Percentiles rank a stretch among this genome's conserved stretches.
phyloP scores from a whole-genome alignment of 1,140 invertebrate species.

The Aphidius gifuensis region DNA sequence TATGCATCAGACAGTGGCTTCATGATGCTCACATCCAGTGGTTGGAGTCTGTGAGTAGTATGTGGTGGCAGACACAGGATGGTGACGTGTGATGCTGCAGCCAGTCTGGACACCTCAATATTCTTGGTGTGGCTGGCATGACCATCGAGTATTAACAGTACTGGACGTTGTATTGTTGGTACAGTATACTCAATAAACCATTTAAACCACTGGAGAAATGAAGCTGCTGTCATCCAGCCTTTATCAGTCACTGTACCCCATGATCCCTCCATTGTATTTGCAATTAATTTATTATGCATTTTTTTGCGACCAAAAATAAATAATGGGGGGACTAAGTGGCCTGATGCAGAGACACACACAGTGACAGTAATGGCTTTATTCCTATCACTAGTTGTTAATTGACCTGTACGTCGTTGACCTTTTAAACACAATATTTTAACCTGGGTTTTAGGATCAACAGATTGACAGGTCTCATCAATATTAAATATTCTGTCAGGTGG shows the following conservation, averaged over 20 bases:
- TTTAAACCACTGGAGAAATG: conserved; percentile 30
- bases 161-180: conserved; percentile 26
- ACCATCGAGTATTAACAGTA: conserved; percentile 35
- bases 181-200: conserved; percentile 27
- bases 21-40: conserved; percentile 48
- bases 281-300: neutral
- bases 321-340: conserved; percentile 37
- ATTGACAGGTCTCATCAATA: conserved; percentile 37
- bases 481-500: conserved; percentile 33
- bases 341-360: conserved; percentile 35
- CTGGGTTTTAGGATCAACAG: conserved; percentile 31
- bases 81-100: conserved; percentile 26
- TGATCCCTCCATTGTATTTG: neutral
- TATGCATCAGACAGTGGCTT: conserved; percentile 35
- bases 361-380: conserved; percentile 28
- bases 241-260: conserved; percentile 10
- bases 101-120: conserved; percentile 18
- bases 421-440: conserved; percentile 35
- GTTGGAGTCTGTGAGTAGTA: conserved; percentile 41
- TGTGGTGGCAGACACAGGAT: conserved; percentile 20
- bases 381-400: conserved; percentile 37
- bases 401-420: conserved; percentile 39
- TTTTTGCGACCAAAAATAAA: conserved; percentile 34
- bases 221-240: conserved; percentile 28
- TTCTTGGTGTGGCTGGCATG: conserved; percentile 34